Base-by-base conservation (phyloP, 2,888 invertebrate species). In the Agonopterix alstromeriana region DNA sequence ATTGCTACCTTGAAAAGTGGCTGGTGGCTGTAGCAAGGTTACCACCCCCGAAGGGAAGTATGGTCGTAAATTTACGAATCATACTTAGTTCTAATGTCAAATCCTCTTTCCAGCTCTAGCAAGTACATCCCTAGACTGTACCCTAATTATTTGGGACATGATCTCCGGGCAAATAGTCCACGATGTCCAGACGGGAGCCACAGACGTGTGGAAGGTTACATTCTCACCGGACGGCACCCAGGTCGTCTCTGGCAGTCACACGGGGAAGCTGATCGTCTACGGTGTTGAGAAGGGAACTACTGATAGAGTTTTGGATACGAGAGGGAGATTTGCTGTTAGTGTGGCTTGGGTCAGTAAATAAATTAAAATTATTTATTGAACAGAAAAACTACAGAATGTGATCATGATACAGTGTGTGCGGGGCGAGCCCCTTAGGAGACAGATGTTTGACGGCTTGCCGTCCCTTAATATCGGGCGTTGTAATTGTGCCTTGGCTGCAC, bases 131-230 rank as follows among this genome's bases (percentile, higher is more conserved):
- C 77, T 98, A 51, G 98, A 99, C 75, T 96, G 97, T 0, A 94
- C 94, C 59, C 91, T 99, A 49, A 92, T 95, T 63, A 90, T 99
- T 48, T 99, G 98, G 98, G 95, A 98, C 65, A 79, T 98, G 9
- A 91, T 93, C 46, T 91, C 93, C 7, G 97, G 97, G 0, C 93
- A 95, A 56, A 94, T 94, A 77, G 91, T 95, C 44, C 94, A 94
- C 54, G 93, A 93, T 62, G 92, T 98, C 48, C 94, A 96, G 67
- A 94, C 95, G 36, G 96, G 95, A 0, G 95, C 96, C 0, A 93
- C 94, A 0, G 96, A 98, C 83, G 92, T 97, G 35, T 99, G 98
- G 98, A 96, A 97, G 0, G 93, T 98, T 0, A 94, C 93, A 3
- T 98, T 98, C 77, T 98, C 98, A 0, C 97, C 98, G 0, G 96